phyloP scores from a whole-genome alignment of 23 tunicate species.

The Trididemnum clinides region DNA sequence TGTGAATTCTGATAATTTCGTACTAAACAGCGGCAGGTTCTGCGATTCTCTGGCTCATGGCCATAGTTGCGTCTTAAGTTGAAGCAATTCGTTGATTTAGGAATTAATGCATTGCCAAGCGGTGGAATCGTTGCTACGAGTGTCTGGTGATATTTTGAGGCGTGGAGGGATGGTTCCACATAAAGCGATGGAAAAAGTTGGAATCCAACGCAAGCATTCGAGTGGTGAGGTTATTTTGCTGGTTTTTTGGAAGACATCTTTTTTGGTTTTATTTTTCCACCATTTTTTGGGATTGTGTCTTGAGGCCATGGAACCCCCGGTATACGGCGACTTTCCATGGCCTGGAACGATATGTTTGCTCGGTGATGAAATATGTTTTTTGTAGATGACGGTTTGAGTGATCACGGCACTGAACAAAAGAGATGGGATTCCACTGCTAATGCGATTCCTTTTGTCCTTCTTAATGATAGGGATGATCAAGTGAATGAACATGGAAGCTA shows the following conservation, averaged over 20 bases:
- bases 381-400: not conserved
- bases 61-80: no score
- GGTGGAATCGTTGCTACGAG: slow-evolving; percentile 42
- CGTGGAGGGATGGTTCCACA: slow-evolving; percentile 54
- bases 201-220: no score
- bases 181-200: no score
- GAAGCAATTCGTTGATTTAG: slow-evolving; percentile 28
- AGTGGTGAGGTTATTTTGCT: no score
- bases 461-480: not conserved
- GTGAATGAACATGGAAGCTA: not conserved
- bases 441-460: not conserved
- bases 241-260: no score
- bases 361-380: not conserved
- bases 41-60: no score
- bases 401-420: not conserved
- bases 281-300: no score
- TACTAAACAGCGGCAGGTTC: no score
- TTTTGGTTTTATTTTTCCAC: no score
- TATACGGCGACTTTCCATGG: no score
- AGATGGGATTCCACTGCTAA: not conserved
- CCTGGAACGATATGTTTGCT: no score
- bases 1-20: not conserved
- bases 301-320: no score
- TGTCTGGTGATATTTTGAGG: slow-evolving; percentile 20
- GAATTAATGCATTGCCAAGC: slow-evolving; percentile 56